These are phyloP conservation scores for Drosophila demipolita DNA, from an alignment of 2,888 invertebrate genomes.

Conservation along the genomic window DNA sequence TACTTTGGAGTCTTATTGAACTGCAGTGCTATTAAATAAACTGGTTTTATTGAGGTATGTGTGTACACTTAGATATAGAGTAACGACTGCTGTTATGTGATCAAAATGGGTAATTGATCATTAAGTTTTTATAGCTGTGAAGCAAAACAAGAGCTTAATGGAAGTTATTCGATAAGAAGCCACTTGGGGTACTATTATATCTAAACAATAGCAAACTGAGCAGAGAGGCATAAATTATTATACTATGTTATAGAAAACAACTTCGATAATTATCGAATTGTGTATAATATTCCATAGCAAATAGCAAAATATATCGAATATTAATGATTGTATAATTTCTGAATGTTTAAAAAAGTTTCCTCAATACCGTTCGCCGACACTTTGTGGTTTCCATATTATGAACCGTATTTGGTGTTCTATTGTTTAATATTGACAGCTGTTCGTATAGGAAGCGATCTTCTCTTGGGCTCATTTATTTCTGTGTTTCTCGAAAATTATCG, in stretches of 20 bases:
- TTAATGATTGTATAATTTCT: background rate
- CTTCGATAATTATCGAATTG: background rate
- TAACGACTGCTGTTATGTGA: conserved; percentile 20
- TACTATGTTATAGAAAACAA: background rate
- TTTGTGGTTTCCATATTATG: conserved; percentile 6
- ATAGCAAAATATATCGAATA: background rate
- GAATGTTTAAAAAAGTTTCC: background rate
- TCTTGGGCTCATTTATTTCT: conserved; percentile 8
- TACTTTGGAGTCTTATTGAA: conserved; percentile 9
- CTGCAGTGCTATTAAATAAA: conserved; percentile 1
- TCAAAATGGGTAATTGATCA: conserved; percentile 27
- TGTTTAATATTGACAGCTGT: conserved; percentile 14
- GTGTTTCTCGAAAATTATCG: conserved; percentile 13
- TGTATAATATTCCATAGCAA: background rate
- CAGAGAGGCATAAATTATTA: background rate
- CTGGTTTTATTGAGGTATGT: conserved; percentile 8
- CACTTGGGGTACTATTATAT: background rate
- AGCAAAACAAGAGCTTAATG: conserved; percentile 7
- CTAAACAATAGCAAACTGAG: background rate
- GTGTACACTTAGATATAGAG: conserved; percentile 10
- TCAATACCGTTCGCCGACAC: background rate
- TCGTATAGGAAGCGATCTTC: conserved; percentile 17
- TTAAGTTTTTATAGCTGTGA: conserved; percentile 11
- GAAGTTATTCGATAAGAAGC: conserved; percentile 10
- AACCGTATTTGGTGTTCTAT: background rate